phyloP scores from a whole-genome alignment of 2,888 invertebrate species.

The Leptopilina syphax region DNA sequence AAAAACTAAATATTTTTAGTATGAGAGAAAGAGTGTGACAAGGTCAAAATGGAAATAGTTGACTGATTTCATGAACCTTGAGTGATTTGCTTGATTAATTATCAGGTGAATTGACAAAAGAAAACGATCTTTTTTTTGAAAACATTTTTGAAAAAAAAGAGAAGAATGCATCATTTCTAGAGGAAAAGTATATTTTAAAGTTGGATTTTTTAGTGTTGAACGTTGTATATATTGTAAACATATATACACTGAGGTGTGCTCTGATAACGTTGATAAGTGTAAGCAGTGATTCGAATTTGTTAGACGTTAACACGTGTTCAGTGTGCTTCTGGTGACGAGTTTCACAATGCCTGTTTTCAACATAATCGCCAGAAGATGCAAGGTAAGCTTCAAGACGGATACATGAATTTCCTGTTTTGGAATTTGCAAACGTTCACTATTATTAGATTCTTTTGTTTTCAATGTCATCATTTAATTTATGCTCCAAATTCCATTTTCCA shows the following conservation, averaged over 20 bases:
- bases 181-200: background rate
- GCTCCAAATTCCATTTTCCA: background rate
- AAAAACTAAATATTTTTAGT: no score
- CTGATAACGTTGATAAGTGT: slow-evolving; percentile 39
- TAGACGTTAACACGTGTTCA: slow-evolving; percentile 30
- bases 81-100: slow-evolving; percentile 30
- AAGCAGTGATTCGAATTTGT: slow-evolving; percentile 35
- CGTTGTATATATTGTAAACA: slow-evolving; percentile 26
- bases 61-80: slow-evolving; percentile 17
- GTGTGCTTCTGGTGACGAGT: slow-evolving; percentile 39
- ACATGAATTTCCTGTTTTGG: slow-evolving; percentile 55
- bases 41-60: slow-evolving; percentile 21
- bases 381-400: slow-evolving; percentile 76
- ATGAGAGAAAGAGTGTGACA: background rate
- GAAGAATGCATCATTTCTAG: no score
- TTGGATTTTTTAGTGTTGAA: slow-evolving; percentile 13
- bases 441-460: background rate
- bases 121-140: background rate
- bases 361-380: slow-evolving; percentile 81
- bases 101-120: background rate
- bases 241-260: slow-evolving; percentile 25
- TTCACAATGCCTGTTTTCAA: slow-evolving; percentile 81
- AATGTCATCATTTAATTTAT: background rate
- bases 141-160: no score
- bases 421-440: slow-evolving; percentile 41